phyloP scores from a whole-genome alignment of 2,797 vertebrate species.

The Tolypeutes matacus region DNA sequence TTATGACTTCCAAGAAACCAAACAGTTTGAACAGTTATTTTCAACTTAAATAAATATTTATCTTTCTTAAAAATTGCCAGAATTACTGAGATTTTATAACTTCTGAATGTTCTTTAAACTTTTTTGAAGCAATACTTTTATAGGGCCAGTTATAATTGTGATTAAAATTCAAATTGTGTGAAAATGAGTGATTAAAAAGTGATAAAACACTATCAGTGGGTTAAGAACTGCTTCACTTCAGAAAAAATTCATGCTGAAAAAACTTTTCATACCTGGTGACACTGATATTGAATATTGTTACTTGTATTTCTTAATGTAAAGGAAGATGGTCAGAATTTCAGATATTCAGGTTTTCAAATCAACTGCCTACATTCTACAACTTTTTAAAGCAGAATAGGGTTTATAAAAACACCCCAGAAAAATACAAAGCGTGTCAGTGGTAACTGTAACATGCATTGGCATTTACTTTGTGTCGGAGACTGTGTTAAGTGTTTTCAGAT shows the following conservation, averaged over 20 bases:
- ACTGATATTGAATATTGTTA: neutral
- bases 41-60: neutral
- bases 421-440: neutral
- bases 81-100: neutral
- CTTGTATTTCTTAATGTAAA: neutral
- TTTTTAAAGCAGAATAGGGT: constrained; percentile 7
- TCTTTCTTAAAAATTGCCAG: neutral
- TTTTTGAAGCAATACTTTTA: neutral
- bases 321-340: neutral
- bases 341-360: neutral
- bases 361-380: neutral
- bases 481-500: constrained; percentile 1
- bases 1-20: neutral
- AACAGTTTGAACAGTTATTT: neutral
- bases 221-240: neutral
- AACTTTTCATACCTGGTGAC: neutral
- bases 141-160: neutral
- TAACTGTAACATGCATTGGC: neutral
- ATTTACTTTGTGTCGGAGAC: neutral
- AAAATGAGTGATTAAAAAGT: neutral
- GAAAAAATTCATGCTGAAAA: constrained; percentile 4
- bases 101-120: constrained; percentile 11
- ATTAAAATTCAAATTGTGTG: neutral
- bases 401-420: neutral
- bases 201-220: neutral